A percentile compares a stretch with the other conserved stretches of the same genome.
phyloP scores from a whole-genome alignment of 2,113 vertebrate species.

The Nymphicus hollandicus region DNA sequence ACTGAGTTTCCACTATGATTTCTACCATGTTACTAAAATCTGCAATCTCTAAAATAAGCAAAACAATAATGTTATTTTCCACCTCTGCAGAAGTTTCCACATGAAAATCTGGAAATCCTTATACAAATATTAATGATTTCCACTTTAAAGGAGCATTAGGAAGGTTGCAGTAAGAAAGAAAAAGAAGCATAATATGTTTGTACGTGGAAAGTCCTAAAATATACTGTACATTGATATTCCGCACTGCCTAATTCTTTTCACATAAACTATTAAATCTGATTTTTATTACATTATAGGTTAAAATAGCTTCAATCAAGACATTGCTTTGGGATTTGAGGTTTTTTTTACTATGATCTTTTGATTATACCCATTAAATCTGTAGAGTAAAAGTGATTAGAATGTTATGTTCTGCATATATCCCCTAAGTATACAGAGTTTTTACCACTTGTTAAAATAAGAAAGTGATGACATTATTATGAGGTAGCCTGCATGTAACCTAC shows the following conservation, averaged over 20 bases:
- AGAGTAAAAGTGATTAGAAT: slow-evolving; percentile 15
- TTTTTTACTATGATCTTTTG: background rate
- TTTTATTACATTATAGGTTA: slow-evolving; percentile 10
- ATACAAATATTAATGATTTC: background rate
- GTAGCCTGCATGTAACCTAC: background rate
- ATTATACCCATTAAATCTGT: slow-evolving; percentile 3
- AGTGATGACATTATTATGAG: background rate
- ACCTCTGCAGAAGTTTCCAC: background rate
- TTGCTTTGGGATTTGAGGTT: background rate
- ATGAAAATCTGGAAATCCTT: background rate
- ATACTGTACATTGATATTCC: background rate
- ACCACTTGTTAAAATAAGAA: background rate
- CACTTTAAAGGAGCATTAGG: background rate
- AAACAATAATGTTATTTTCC: background rate
- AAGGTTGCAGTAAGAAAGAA: background rate
- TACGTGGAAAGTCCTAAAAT: background rate
- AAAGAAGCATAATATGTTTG: background rate
- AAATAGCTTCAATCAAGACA: slow-evolving; percentile 15
- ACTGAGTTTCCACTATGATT: background rate
- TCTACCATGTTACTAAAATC: background rate
- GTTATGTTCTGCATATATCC: slow-evolving; percentile 2
- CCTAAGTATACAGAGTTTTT: background rate
- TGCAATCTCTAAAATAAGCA: rapidly evolving
- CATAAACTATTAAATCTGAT: background rate
- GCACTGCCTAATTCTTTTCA: background rate